These are phyloP conservation scores for Mantis religiosa DNA, from an alignment of 2,888 invertebrate genomes.

Conservation along the genomic window DNA sequence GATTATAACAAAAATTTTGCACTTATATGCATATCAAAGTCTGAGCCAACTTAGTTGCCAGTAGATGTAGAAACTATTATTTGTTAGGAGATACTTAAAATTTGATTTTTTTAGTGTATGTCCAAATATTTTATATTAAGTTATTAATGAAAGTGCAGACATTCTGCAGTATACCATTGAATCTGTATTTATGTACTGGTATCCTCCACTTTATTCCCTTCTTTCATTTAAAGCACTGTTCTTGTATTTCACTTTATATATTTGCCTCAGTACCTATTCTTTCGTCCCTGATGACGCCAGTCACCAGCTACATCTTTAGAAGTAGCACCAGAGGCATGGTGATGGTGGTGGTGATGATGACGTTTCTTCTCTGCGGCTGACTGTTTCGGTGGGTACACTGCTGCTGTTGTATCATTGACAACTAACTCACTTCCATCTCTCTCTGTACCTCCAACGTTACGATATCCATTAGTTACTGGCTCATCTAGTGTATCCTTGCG, in stretches of 20 bases:
- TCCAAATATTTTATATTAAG: not conserved
- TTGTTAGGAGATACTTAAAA: not conserved
- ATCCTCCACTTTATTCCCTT: no score
- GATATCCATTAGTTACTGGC: slow-evolving; percentile 64
- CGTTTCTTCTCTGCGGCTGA: slow-evolving; percentile 58
- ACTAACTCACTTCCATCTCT: slow-evolving; percentile 75
- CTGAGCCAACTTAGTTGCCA: not conserved
- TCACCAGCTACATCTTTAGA: slow-evolving; percentile 20
- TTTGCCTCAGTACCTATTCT: slow-evolving; percentile 23
- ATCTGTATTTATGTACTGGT: not conserved
- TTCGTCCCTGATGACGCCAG: slow-evolving; percentile 24
- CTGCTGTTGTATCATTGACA: slow-evolving; percentile 56
- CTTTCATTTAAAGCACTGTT: not conserved
- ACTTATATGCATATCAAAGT: not conserved
- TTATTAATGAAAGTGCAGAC: not conserved
- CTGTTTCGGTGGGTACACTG: slow-evolving; percentile 30
- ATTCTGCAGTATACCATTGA: not conserved
- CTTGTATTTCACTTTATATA: not conserved
- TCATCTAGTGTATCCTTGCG: slow-evolving; percentile 71
- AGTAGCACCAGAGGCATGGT: slow-evolving; percentile 41
- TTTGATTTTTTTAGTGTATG: no score
- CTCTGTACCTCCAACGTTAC: slow-evolving; percentile 43
- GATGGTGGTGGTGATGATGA: slow-evolving; percentile 73
- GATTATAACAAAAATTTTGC: no score
- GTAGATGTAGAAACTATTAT: not conserved